phyloP scores from a whole-genome alignment of 1,140 invertebrate genomes.

The Sycophaga agraensis region DNA sequence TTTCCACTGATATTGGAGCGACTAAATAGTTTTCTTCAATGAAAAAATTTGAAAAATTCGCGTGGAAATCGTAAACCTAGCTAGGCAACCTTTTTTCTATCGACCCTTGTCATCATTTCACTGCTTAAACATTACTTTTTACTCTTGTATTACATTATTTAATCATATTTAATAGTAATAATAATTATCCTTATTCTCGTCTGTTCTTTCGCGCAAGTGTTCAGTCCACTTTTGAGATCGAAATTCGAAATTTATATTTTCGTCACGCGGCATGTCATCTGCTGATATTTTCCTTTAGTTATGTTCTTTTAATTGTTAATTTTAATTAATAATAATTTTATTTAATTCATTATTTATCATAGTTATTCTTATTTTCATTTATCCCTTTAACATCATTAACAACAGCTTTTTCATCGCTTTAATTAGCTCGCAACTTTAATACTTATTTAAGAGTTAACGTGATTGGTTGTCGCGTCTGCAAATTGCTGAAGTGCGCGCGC shows the following conservation, averaged over 20 bases:
- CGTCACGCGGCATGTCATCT: slow-evolving; percentile 7
- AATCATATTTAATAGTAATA: slow-evolving; percentile 12
- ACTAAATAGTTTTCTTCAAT: slow-evolving; percentile 15
- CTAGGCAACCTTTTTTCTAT: slow-evolving; percentile 23
- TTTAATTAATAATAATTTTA: slow-evolving; percentile 23
- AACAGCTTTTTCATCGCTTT: slow-evolving; percentile 43
- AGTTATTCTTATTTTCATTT: slow-evolving; percentile 36
- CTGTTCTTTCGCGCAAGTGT: neutral
- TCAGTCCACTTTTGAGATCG: slow-evolving; percentile 36
- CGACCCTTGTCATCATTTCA: neutral
- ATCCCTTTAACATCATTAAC: slow-evolving; percentile 50
- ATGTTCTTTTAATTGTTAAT: slow-evolving; percentile 6
- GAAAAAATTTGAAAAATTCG: slow-evolving; percentile 24
- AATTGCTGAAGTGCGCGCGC: slow-evolving; percentile 34
- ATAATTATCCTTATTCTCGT: slow-evolving; percentile 9
- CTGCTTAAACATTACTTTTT: slow-evolving; percentile 15
- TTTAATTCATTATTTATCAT: slow-evolving; percentile 38
- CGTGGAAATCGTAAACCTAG: slow-evolving; percentile 20
- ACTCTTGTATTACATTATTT: slow-evolving; percentile 13
- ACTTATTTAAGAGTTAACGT: slow-evolving; percentile 55
- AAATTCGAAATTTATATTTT: slow-evolving; percentile 33
- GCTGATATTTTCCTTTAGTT: slow-evolving; percentile 1
- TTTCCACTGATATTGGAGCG: slow-evolving; percentile 14
- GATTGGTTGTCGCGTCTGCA: slow-evolving; percentile 56
- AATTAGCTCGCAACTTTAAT: slow-evolving; percentile 42